These are phyloP conservation scores for Atractosteus spatula DNA, from an alignment of 2,113 vertebrate species.

Conservation along the genomic window DNA sequence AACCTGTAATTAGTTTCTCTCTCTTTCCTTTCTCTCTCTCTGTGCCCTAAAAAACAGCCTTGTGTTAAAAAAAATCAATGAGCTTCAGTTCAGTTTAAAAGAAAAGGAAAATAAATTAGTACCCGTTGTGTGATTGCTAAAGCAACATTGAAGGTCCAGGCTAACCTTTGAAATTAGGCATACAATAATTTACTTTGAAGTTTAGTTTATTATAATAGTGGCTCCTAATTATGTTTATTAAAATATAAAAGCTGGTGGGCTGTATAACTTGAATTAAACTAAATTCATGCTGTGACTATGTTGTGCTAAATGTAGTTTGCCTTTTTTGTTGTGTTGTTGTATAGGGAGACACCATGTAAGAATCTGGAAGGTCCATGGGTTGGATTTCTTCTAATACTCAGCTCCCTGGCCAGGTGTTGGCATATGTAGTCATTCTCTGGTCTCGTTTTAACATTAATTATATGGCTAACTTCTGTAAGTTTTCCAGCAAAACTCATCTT, in stretches of 20 bases:
- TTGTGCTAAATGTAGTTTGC: no score
- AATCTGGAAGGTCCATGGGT: no score
- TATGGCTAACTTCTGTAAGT: no score
- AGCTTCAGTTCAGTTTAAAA: background rate
- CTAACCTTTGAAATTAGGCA: background rate
- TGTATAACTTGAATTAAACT: background rate
- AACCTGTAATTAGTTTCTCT: slow-evolving; percentile 17
- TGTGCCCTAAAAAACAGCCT: background rate
- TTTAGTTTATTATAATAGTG: background rate
- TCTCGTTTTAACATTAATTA: no score
- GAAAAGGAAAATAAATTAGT: background rate
- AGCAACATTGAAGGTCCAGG: background rate
- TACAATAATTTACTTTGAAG: background rate
- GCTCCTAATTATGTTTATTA: background rate
- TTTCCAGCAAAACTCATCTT: no score
- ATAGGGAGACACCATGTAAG: background rate
- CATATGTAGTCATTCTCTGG: no score
- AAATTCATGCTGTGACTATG: background rate
- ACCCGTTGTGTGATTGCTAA: background rate
- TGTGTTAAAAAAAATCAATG: background rate
- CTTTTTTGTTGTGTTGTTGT: no score
- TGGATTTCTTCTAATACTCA: no score
- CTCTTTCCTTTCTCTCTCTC: background rate
- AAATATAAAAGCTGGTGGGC: background rate
- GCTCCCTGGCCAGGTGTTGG: no score